A percentile compares a stretch with the other conserved stretches of the same genome.
Conservation (phyloP, 92 coral and sea anemone species). For the Anthopleura xanthogrammica region DNA sequence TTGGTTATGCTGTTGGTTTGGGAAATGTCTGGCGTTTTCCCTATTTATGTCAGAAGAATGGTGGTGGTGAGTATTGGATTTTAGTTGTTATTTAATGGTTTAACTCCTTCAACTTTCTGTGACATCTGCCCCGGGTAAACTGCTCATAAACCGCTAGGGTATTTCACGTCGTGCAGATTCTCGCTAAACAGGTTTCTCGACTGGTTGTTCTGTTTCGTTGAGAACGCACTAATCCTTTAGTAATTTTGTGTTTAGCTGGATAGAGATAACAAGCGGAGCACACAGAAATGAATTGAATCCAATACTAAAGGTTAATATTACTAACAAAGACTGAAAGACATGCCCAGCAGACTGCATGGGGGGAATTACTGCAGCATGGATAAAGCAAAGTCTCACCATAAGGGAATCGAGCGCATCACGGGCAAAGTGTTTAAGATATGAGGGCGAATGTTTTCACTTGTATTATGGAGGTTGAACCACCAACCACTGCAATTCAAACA, state of each 20-base stretch:
- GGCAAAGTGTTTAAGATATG: not conserved
- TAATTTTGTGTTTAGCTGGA: not conserved
- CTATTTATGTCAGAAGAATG: slow-evolving; percentile 41
- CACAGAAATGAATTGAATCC: not conserved
- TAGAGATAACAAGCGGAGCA: not conserved
- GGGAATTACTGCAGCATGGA: not conserved
- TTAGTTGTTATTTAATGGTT: not conserved
- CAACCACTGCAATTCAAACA: not conserved
- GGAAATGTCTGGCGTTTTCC: slow-evolving; percentile 52
- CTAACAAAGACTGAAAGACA: no score
- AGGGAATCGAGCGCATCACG: no score
- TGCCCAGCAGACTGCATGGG: no score
- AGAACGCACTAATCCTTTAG: not conserved
- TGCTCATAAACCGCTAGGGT: not conserved
- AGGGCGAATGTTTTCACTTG: no score
- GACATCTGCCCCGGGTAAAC: slow-evolving; percentile 1
- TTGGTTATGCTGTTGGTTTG: slow-evolving; percentile 44
- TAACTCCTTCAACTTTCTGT: not conserved
- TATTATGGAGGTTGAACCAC: no score
- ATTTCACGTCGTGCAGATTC: not conserved
- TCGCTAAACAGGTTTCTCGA: not conserved
- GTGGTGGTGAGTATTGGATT: slow-evolving; percentile 33
- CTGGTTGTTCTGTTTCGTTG: not conserved
- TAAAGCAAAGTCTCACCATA: not conserved
- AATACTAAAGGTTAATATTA: not conserved